Percentiles rank a stretch among this genome's conserved stretches.
Conservation (phyloP, 2,797 vertebrate species). For the Periophthalmus magnuspinnatus region DNA sequence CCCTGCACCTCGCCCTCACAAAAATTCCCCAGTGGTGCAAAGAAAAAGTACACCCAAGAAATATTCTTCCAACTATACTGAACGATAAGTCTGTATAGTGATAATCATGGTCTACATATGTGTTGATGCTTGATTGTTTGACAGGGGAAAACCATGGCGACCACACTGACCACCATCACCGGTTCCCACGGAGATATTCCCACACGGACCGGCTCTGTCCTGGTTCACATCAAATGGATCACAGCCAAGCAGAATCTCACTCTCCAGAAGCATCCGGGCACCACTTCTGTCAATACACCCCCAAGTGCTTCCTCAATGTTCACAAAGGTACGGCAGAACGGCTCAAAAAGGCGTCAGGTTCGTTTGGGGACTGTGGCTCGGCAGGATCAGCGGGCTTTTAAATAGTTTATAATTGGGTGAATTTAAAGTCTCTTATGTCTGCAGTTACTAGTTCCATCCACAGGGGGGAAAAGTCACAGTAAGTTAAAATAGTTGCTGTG, state of each 20-base stretch:
- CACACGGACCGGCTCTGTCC: conserved; percentile 71
- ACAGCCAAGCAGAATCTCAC: conserved; percentile 57
- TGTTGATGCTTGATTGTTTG: too few species aligned
- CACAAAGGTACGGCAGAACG: conserved; percentile 60
- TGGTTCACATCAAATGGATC: conserved; percentile 71
- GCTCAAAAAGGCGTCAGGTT: neutral
- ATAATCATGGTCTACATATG: too few species aligned
- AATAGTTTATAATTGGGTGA: too few species aligned
- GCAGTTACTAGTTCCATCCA: too few species aligned
- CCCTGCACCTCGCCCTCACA: neutral
- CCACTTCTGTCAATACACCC: conserved; percentile 71
- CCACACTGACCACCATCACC: conserved; percentile 28
- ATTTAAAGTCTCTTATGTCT: too few species aligned
- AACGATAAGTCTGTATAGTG: too few species aligned
- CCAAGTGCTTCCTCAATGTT: conserved; percentile 73
- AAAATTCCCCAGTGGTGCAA: too few species aligned
- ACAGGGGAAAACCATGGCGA: conserved; percentile 49
- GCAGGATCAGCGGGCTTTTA: too few species aligned
- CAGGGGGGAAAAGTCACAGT: too few species aligned
- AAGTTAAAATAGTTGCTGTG: too few species aligned
- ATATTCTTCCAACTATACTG: too few species aligned
- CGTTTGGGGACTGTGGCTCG: neutral
- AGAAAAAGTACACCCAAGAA: too few species aligned
- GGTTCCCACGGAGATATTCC: conserved; percentile 64
- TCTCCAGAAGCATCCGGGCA: conserved; percentile 65